A percentile compares a stretch with the other conserved stretches of the same genome.
phyloP scores from a whole-genome alignment of 23 tunicate genomes.

The Phallusia fumigata region DNA sequence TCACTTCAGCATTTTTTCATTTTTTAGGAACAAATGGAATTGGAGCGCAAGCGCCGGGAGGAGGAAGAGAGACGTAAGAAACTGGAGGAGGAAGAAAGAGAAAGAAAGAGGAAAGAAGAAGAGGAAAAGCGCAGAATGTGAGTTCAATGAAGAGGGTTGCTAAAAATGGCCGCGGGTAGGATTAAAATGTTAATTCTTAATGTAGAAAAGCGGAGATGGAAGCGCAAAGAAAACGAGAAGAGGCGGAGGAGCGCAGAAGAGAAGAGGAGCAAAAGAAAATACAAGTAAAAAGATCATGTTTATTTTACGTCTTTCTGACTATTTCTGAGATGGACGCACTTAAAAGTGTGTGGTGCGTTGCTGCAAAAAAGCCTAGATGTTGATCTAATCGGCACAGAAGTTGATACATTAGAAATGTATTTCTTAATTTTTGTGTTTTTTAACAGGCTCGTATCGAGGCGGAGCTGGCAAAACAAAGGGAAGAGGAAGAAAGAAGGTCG shows the following conservation, averaged over 20 bases:
- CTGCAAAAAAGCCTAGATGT: too few relatives aligned
- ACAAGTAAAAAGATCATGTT: too few relatives aligned
- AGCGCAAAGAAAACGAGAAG: conserved; percentile 86
- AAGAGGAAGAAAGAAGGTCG: conserved; percentile 85
- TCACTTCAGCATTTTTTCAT: background rate
- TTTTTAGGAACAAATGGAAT: conserved; percentile 78
- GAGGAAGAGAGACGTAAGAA: conserved; percentile 82
- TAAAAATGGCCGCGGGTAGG: background rate
- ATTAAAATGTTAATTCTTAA: background rate
- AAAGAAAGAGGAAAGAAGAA: conserved; percentile 72
- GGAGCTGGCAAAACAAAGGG: conserved; percentile 55
- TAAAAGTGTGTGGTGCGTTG: too few relatives aligned
- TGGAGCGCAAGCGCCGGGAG: conserved; percentile 71
- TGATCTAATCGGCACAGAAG: too few relatives aligned
- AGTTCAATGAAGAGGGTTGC: background rate
- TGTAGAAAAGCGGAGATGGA: conserved; percentile 94
- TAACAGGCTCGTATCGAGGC: conserved; percentile 70
- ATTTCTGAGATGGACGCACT: too few relatives aligned
- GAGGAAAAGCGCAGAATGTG: conserved; percentile 69
- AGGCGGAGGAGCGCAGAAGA: conserved; percentile 65
- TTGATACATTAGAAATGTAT: too few relatives aligned
- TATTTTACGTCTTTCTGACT: too few relatives aligned
- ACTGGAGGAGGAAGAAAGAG: conserved; percentile 78
- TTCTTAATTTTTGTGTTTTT: background rate
- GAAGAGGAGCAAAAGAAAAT: conserved; percentile 81